phyloP scores from a whole-genome alignment of 2,797 vertebrate species.

The Arnoldichthys spilopterus region DNA sequence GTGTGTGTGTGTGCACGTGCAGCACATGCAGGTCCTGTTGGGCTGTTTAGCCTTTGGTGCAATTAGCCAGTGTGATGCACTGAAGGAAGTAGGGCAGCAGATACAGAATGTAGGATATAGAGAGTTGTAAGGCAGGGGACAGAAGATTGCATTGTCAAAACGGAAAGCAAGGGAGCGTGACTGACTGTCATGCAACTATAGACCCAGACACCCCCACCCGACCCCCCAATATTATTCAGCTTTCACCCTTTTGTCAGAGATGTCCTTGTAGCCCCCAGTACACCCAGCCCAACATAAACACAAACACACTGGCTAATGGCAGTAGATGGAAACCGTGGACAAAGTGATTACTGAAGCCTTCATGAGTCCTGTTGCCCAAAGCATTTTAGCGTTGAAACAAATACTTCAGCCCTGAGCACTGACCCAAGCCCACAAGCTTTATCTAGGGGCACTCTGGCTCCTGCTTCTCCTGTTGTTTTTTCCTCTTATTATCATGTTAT shows the following conservation, averaged over 20 bases:
- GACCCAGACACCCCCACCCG: too few relatives aligned
- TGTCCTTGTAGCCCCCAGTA: neutral
- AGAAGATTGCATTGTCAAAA: constrained; percentile 2
- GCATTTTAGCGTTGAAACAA: neutral
- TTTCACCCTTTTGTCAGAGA: neutral
- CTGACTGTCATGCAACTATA: constrained; percentile 29
- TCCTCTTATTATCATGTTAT: too few relatives aligned
- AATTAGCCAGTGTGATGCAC: constrained; percentile 14
- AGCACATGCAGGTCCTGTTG: constrained; percentile 10
- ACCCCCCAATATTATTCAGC: neutral
- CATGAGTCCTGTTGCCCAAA: neutral
- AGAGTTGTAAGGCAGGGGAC: neutral
- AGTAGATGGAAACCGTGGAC: constrained; percentile 4
- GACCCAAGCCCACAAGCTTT: too few relatives aligned
- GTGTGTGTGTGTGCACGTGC: neutral
- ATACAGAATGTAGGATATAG: constrained; percentile 11
- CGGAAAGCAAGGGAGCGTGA: neutral
- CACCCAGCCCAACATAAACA: neutral
- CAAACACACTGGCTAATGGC: neutral
- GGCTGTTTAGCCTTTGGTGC: neutral
- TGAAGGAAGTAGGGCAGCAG: constrained; percentile 4
- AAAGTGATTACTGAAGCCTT: constrained; percentile 17
- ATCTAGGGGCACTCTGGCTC: too few relatives aligned
- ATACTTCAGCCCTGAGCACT: constrained; percentile 1
- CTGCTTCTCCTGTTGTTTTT: too few relatives aligned